Conservation (phyloP, 2,888 invertebrate species). For the Lasioglossum zephyrum region DNA sequence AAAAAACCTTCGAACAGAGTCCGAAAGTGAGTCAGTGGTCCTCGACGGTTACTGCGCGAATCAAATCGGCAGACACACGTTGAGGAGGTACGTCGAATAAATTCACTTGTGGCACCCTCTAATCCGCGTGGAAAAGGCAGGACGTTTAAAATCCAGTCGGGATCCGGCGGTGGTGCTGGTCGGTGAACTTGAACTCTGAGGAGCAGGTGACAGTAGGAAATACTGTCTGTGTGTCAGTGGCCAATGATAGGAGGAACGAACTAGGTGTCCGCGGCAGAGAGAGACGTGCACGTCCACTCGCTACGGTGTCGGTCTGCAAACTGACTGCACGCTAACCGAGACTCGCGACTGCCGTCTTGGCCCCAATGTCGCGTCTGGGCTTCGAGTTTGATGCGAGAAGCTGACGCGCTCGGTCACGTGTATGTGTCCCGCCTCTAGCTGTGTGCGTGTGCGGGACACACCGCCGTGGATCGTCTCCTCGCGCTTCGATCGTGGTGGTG, state of each 20-base stretch:
- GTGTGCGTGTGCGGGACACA: constrained; percentile 38
- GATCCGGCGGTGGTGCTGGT: neutral
- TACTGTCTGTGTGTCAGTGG: constrained; percentile 8
- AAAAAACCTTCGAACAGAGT: neutral
- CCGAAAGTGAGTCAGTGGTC: neutral
- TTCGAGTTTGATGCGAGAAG: constrained; percentile 75
- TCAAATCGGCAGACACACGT: neutral
- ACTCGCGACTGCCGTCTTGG: constrained; percentile 77
- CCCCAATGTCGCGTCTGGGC: constrained; percentile 79
- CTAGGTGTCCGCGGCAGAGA: constrained; percentile 16
- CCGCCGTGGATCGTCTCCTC: constrained; percentile 30
- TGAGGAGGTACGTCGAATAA: neutral
- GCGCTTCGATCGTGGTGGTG: constrained; percentile 44
- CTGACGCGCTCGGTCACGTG: constrained; percentile 60
- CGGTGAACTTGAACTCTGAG: constrained; percentile 58
- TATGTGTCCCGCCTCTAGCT: neutral
- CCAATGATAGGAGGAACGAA: constrained; percentile 6
- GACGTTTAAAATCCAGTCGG: neutral
- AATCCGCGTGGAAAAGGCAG: neutral
- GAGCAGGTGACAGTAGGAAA: constrained; percentile 43
- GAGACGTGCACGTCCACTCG: constrained; percentile 72
- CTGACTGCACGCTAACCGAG: constrained; percentile 78
- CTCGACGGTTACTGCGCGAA: neutral
- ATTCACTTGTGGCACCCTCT: neutral
- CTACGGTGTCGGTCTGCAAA: constrained; percentile 76